Base-by-base conservation (phyloP, 2,113 vertebrate genomes). In the Elephantulus edwardii region DNA sequence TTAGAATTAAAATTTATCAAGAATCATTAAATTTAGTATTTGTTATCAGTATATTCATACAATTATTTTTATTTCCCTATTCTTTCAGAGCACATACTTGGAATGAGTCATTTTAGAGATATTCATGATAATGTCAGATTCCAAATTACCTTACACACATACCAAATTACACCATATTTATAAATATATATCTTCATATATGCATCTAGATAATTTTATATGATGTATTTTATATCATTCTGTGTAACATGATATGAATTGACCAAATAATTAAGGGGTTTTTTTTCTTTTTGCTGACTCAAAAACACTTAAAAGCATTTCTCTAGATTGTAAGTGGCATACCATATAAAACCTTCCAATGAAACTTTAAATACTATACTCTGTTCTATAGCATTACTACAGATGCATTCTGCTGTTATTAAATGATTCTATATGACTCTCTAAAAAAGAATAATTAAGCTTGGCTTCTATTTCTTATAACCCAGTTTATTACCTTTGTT, bases 231-330 rank as follows among this genome's bases (percentile, higher is more conserved):
- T 48, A 50, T 42, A 46, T 89, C 40, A 58, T 40, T 90, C 16
- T 56, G 38, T 76, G 60, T 83, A 84, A 52, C 54, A 60, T 24
- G 33, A 75, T 52, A 64, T 50, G 17, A 83, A 90, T 72, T 75
- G 72, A 77, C n/a, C 76, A 89, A 89, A 93, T 68, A 91, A 94
- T 84, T 88, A 93, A 90, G 64, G 40, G 30, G 75, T 90, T 84
- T 80, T 50, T 48, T 89, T 46, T 50, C 35, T 76, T 91, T 92
- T 89, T 93, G 94, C 96, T 95, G 95, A 96, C 92, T 90, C 88
- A 88, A 89, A 93, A 83, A 70, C 56, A 92, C 76, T 92, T 93
- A 91, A 95, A 96, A 94, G 89, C 62, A 95, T 22, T 80, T 77
- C 70, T 93, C 70, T 40, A 1, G 50, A 58, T 44, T 79, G 48